Evolutionary conservation across 2,113 vertebrate genomes (phyloP).

Genomic region (Lophura nycthemera): DNA sequence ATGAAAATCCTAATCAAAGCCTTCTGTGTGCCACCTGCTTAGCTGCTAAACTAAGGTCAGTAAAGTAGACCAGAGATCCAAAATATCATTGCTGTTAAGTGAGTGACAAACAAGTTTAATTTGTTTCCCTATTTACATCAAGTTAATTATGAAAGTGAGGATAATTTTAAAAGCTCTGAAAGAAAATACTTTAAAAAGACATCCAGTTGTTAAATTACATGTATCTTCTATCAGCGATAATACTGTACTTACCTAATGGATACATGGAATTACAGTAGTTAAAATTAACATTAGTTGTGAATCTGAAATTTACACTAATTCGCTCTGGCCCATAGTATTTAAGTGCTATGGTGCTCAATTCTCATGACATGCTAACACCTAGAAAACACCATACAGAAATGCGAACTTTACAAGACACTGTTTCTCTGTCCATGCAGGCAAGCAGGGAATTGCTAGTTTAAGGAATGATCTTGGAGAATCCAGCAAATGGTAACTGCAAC

Average conservation of each 20-base stretch:
- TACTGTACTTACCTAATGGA: background rate
- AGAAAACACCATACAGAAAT: background rate
- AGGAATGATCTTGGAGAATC: background rate
- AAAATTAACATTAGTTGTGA: background rate
- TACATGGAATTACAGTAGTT: background rate
- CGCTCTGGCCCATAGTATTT: background rate
- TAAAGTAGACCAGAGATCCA: background rate
- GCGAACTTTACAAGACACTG: background rate
- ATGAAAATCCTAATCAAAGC: background rate
- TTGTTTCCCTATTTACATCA: background rate
- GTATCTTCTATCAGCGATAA: background rate
- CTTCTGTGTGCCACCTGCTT: conserved; percentile 2
- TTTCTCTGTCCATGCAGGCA: fast-evolving
- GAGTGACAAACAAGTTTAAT: background rate
- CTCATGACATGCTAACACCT: background rate
- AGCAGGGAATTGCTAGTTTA: background rate
- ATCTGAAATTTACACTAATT: background rate
- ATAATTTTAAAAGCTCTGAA: background rate
- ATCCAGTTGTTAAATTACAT: background rate
- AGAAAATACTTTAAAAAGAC: background rate
- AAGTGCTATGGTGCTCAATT: background rate
- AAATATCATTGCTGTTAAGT: background rate
- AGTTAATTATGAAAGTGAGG: background rate
- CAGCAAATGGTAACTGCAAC: background rate
- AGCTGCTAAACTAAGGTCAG: background rate